Evolutionary conservation across 1,140 invertebrate genomes (phyloP).

Genomic region (Formica selysi): DNA sequence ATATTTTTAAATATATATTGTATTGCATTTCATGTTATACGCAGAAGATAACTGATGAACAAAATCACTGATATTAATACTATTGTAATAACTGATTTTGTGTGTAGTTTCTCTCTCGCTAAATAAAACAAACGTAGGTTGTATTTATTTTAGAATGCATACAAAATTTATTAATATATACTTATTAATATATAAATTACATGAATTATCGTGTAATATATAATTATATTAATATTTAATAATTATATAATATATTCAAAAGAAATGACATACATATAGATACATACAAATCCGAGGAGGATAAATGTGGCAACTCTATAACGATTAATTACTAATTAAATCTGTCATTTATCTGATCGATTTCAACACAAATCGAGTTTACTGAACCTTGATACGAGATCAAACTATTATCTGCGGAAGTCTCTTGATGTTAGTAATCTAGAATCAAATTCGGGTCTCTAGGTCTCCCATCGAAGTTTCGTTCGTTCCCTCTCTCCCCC

Average conservation of each 20-base stretch:
- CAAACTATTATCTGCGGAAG: background rate
- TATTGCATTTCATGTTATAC: background rate
- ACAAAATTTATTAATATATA: background rate
- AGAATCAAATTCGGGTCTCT: conserved; percentile 54
- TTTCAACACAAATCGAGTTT: background rate
- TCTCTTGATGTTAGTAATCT: conserved; percentile 32
- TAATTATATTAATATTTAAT: background rate
- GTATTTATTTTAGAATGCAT: background rate
- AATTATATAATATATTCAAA: background rate
- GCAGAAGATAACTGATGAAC: background rate
- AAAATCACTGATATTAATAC: conserved; percentile 6
- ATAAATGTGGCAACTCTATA: background rate
- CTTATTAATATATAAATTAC: conserved; percentile 9
- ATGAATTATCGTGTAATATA: background rate
- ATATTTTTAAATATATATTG: no score
- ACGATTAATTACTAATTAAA: conserved; percentile 9
- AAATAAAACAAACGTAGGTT: background rate
- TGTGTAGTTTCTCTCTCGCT: background rate
- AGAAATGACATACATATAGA: background rate
- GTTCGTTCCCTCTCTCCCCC: background rate
- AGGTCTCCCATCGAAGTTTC: conserved; percentile 38
- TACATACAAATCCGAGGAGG: background rate
- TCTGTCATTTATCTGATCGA: background rate
- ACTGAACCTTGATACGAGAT: background rate
- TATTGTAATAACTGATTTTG: background rate